A percentile compares a stretch with the other conserved stretches of the same genome.
Conservation (phyloP, 2,888 invertebrate species). For the Plusia festucae region DNA sequence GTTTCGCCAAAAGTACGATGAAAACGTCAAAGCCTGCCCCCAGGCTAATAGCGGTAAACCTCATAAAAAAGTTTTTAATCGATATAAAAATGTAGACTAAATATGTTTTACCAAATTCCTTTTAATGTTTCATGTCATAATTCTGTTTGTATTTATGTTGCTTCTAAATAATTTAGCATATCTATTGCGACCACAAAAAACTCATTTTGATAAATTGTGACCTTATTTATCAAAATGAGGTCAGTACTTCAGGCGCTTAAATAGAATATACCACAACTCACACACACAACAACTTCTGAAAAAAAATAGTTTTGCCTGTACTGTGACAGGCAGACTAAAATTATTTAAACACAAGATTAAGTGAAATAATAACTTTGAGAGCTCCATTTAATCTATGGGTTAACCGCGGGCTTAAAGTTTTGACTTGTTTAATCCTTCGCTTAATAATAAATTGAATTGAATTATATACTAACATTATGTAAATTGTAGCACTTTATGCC, state of each 20-base stretch:
- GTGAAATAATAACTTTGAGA: neutral
- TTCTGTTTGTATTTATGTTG: too few relatives aligned
- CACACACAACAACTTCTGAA: neutral
- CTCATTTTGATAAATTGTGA: too few relatives aligned
- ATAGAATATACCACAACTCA: neutral
- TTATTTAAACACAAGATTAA: conserved; percentile 1
- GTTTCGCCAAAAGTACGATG: too few relatives aligned
- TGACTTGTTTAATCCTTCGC: conserved; percentile 1
- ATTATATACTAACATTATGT: neutral
- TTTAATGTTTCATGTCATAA: too few relatives aligned
- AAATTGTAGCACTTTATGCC: neutral
- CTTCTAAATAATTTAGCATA: too few relatives aligned
- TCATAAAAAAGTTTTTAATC: too few relatives aligned
- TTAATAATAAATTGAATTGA: neutral
- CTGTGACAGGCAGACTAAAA: neutral
- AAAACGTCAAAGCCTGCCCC: too few relatives aligned
- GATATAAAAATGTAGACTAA: too few relatives aligned
- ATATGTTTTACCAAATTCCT: too few relatives aligned
- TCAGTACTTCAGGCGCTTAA: neutral
- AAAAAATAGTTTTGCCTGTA: neutral
- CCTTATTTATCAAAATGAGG: neutral
- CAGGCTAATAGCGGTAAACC: too few relatives aligned
- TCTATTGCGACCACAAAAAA: too few relatives aligned
- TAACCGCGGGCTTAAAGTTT: conserved; percentile 1
- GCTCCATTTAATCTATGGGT: neutral